These are phyloP conservation scores for Naso thynnoides DNA, from an alignment of 2,797 vertebrate genomes.

Conservation along the genomic window DNA sequence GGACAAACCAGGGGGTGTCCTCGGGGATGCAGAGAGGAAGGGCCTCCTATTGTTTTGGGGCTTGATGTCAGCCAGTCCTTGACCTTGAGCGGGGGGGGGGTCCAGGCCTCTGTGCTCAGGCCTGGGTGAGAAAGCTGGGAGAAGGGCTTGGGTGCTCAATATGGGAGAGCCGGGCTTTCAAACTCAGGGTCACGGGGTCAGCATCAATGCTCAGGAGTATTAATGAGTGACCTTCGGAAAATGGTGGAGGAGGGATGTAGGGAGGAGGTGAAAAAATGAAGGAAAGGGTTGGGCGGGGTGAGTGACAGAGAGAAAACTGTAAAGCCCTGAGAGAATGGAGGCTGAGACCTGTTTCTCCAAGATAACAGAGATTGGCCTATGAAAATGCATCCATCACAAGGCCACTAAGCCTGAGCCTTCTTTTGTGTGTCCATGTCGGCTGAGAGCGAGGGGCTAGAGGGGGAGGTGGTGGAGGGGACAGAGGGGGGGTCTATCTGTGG, in stretches of 20 bases:
- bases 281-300: conserved; percentile 56
- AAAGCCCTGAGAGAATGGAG: conserved; percentile 85
- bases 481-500: conserved; percentile 69
- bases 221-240: conserved; percentile 88
- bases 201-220: conserved; percentile 84
- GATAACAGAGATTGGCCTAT: conserved; percentile 88
- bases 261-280: conserved; percentile 54
- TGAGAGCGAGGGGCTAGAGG: conserved; percentile 59
- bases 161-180: conserved; percentile 77
- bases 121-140: conserved; percentile 63
- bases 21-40: conserved; percentile 67
- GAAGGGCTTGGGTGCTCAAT: conserved; percentile 71
- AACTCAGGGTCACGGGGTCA: conserved; percentile 80
- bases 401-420: conserved; percentile 83
- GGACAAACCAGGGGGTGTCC: conserved; percentile 65
- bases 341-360: conserved; percentile 85
- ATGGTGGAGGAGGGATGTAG: conserved; percentile 68
- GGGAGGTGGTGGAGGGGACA: not conserved
- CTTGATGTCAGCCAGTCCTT: conserved; percentile 79
- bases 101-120: conserved; percentile 54
- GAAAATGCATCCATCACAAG: conserved; percentile 89
- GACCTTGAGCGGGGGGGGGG: conserved; percentile 78
- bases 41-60: conserved; percentile 79
- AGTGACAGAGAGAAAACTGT: conserved; percentile 78
- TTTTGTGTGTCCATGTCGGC: conserved; percentile 82